These are phyloP conservation scores for Strigamia transsilvanica DNA, from an alignment of 2,888 invertebrate species.

Conservation along the genomic window DNA sequence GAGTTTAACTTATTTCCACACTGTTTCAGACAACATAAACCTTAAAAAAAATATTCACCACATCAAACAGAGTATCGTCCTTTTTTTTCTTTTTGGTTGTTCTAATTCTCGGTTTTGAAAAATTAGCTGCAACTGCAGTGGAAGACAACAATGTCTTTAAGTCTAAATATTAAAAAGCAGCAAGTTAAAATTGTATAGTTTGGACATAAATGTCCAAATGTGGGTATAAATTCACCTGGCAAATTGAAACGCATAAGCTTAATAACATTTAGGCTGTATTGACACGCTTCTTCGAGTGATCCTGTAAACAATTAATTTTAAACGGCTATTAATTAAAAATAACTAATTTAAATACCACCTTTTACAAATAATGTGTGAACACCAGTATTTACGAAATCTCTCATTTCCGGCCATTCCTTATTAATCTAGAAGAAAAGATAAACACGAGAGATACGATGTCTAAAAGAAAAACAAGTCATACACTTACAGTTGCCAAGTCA, in stretches of 20 bases:
- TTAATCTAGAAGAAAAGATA: neutral
- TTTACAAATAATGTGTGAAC: neutral
- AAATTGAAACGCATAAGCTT: slow-evolving; percentile 9
- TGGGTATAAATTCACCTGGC: neutral
- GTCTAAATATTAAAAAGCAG: neutral
- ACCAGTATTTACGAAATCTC: neutral
- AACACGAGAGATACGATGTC: neutral
- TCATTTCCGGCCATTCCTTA: neutral
- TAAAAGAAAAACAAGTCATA: neutral
- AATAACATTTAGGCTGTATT: neutral
- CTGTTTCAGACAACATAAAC: too few species aligned
- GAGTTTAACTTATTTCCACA: too few species aligned
- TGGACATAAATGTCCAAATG: too few species aligned
- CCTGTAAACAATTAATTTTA: neutral
- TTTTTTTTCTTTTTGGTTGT: neutral
- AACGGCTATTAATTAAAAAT: too few species aligned
- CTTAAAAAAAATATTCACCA: neutral
- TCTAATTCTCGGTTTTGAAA: neutral
- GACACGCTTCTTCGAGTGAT: neutral
- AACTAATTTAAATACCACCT: neutral
- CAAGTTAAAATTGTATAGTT: too few species aligned
- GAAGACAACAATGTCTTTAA: neutral
- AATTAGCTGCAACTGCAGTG: neutral
- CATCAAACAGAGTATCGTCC: neutral
- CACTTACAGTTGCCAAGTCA: neutral